Evolutionary conservation across 2,888 invertebrate species (phyloP), one percentile per base, ranked within the genome.

Genomic region (Elysia crispata): DNA sequence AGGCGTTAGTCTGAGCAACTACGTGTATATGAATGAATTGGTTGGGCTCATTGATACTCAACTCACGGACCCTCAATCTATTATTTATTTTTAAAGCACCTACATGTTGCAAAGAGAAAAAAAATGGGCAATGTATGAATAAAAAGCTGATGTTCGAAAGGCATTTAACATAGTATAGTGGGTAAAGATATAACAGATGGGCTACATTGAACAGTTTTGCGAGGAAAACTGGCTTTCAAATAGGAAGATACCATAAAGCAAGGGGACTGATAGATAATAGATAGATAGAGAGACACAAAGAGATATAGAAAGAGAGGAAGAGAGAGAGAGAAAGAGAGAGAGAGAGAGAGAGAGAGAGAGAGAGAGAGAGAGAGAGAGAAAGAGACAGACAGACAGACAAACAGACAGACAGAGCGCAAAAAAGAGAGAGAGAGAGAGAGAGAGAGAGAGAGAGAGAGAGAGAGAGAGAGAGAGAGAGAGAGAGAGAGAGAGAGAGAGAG

Each of bases 401-500:
- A 41, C 5, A 41, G 41, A 41, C 5, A 41, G 8, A 41, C 8
- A 41, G 41, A 66, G 69, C 6, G 33, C 30, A 69, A 41, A 31
- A 20, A 69, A 69, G 23, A 69, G 6, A 33, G 69, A 69, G 69
- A 69, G 18, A 69, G 23, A 69, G 41, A 69, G 23, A 69, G 41
- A 69, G 69, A 33, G 18, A 69, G 33, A 69, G 41, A 69, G 69
- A 69, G 41, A 23, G 33, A 33, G 69, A 33, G 69, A 69, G 31
- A 69, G 41, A 69, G 69, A 69, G 69, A 66, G 23, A 66, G 66
- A 66, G 23, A 25, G 66, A 25, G 66, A n/a, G 66, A 28, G 28
- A 66, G 66, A 25, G 66, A 66, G 66, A 66, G 66, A 66, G 66
- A n/a, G 66, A 66, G 66, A 66, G 66, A 66, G 66, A 66, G 66